phyloP scores from a whole-genome alignment of 2,113 vertebrate species.

The Sinosuthora webbiana region DNA sequence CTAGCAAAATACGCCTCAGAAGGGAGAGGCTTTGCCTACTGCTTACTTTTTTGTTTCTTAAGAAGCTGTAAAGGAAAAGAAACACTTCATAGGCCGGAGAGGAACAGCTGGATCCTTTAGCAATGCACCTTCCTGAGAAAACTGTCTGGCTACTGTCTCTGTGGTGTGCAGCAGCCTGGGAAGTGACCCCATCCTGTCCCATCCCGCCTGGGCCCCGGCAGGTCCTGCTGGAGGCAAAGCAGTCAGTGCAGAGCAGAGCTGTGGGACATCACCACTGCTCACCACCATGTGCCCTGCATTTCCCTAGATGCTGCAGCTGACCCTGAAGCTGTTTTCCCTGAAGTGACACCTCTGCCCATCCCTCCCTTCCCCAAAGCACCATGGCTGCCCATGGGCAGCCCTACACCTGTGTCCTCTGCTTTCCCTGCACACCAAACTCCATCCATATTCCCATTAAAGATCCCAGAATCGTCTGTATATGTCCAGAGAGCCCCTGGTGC shows the following conservation, averaged over 20 bases:
- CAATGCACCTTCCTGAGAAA: not conserved
- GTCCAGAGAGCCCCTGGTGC: not conserved
- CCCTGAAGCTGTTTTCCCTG: not conserved
- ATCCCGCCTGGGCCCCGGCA: fast-evolving
- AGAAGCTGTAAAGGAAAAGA: not conserved
- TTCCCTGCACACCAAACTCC: not conserved
- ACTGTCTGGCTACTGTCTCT: not conserved
- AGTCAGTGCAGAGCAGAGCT: not conserved
- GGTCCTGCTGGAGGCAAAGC: not conserved
- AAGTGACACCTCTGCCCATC: not conserved
- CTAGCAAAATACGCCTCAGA: not conserved
- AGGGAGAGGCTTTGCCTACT: not conserved
- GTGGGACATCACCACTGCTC: not conserved
- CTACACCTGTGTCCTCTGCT: not conserved
- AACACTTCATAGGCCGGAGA: not conserved
- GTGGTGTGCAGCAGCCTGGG: fast-evolving
- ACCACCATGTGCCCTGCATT: not conserved
- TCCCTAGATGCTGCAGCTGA: not conserved
- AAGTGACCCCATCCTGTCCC: not conserved
- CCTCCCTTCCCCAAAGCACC: not conserved
- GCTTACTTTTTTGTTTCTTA: not conserved
- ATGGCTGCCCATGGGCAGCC: not conserved
- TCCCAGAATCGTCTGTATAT: fast-evolving
- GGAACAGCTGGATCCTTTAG: not conserved
- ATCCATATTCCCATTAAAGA: not conserved